Evolutionary conservation across 2,888 invertebrate species (phyloP), one percentile per base, ranked within the genome.

Genomic region (Heteromyza rotundicornis): DNA sequence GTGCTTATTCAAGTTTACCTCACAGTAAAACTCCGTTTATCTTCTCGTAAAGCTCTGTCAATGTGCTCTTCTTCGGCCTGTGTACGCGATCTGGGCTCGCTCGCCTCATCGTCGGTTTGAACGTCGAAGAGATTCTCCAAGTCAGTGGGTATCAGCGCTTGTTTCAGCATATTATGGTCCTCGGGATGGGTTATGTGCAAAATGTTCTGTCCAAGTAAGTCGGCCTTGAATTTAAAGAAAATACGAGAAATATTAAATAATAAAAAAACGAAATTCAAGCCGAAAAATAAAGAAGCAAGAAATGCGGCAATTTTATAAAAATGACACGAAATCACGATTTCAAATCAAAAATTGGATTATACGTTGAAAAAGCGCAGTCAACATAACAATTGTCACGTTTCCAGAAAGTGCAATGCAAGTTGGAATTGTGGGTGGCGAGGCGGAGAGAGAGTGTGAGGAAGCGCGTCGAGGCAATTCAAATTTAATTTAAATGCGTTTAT

Each of bases 161-260:
- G 86, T 55, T 86, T 86, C 57, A 96, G 84, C 71, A 88, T 87
- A 51, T 89, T 89, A 71, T 91, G 91, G 82, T 97, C 90, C 76
- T 90, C 88, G n/a, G 88, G 86, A 82, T 92, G 91, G 47, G 93
- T 88, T 82, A 94, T 92, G 75, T 91, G 89, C 84, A 90, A 90
- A 81, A 96, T 81, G 72, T 89, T 92, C 82, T 91, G 90, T 16
- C 92, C 92, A 79, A 95, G 87, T 70, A 95, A 85, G 80, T 96
- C 95, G 74, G 91, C 89, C 90, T 95, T 86, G 86, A 85, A n/a
- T n/a, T n/a, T n/a, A n/a, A 57, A 19, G 51, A 55, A 59, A 57
- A 51, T 55, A 64, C 16, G 40, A 50, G 20, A 60, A 51, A n/a
- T 10, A 22, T 55, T 54, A 36, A 44, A 60, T 0, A 57, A 51